Conservation (phyloP, 2,113 vertebrate genomes). For the Amazona vittata region DNA sequence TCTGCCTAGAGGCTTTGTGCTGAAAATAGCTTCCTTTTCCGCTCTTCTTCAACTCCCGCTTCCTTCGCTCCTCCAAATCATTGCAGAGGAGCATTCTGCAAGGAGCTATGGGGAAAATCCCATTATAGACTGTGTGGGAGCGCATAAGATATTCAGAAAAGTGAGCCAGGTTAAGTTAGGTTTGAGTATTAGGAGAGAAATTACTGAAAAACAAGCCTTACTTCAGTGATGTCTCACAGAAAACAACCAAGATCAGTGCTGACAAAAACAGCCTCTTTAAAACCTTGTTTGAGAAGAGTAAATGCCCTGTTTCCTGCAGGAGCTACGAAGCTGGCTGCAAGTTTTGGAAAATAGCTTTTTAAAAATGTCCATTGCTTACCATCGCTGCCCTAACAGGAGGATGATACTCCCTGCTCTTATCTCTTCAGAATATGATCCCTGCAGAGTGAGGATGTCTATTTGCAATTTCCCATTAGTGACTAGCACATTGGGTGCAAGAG, state of each 20-base stretch:
- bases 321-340: background rate
- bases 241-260: background rate
- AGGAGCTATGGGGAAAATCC: conserved; percentile 39
- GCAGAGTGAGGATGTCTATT: background rate
- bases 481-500: background rate
- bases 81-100: background rate
- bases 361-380: background rate
- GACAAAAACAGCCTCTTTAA: background rate
- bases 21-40: conserved; percentile 62
- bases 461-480: background rate
- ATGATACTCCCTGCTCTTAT: background rate
- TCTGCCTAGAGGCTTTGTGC: conserved; percentile 51
- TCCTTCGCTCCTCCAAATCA: conserved; percentile 8
- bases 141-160: conserved; percentile 12
- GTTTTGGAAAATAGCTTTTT: background rate
- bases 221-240: rapidly evolving
- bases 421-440: background rate
- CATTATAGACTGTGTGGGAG: conserved; percentile 38
- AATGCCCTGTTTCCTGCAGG: background rate
- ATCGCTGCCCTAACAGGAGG: background rate
- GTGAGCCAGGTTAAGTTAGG: conserved; percentile 22
- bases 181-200: conserved; percentile 27
- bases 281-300: background rate
- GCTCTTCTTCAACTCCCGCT: background rate
- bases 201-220: background rate